These are phyloP conservation scores for Rhyacophila evoluta DNA, from an alignment of 2,888 invertebrate species.

Conservation along the genomic window DNA sequence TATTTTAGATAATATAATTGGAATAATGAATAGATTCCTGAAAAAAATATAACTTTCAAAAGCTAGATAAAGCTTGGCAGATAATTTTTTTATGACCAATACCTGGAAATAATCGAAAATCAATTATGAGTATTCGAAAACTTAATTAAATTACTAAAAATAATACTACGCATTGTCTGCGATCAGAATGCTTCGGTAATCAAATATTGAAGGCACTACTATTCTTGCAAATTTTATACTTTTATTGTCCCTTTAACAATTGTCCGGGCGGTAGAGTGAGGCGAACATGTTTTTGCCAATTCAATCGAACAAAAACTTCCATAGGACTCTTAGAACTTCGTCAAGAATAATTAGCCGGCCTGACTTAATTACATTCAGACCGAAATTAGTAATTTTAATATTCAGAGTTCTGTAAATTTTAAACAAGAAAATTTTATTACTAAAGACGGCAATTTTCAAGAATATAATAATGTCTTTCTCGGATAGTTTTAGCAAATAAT, in stretches of 20 bases:
- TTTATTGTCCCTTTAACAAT: background rate
- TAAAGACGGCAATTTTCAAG: too few species aligned
- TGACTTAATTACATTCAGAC: too few species aligned
- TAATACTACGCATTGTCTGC: background rate
- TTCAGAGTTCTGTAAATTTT: too few species aligned
- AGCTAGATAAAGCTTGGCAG: too few species aligned
- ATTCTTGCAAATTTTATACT: background rate
- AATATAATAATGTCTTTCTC: too few species aligned
- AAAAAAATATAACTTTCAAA: too few species aligned
- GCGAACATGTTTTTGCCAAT: background rate
- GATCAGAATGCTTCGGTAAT: background rate
- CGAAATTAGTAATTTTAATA: too few species aligned
- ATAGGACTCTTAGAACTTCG: background rate
- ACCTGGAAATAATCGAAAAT: background rate
- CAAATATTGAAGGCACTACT: background rate
- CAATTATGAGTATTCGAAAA: background rate
- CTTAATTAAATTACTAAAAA: background rate
- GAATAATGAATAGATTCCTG: too few species aligned
- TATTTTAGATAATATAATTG: too few species aligned
- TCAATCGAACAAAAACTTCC: background rate
- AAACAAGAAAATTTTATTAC: too few species aligned
- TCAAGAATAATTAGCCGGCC: too few species aligned
- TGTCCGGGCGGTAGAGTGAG: background rate
- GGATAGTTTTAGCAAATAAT: too few species aligned
- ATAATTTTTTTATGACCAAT: background rate